Evolutionary conservation across 2,888 invertebrate genomes (phyloP).

Genomic region (Agonopterix arenella): DNA sequence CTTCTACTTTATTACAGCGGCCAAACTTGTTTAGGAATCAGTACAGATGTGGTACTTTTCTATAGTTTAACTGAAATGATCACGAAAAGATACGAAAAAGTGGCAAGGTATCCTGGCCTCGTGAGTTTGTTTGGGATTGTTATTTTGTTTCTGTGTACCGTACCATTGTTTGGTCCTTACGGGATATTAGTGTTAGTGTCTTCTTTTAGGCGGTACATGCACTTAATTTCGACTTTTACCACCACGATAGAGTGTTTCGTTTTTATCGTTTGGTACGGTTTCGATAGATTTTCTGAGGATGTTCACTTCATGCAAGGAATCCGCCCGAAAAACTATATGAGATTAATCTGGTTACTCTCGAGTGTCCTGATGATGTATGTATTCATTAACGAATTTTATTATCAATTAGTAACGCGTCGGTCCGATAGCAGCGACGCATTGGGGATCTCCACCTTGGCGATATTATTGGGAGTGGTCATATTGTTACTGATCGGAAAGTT

Average conservation of each 20-base stretch:
- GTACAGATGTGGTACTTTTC: slow-evolving; percentile 30
- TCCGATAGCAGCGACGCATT: neutral
- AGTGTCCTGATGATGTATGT: slow-evolving; percentile 28
- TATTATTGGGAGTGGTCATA: slow-evolving; percentile 6
- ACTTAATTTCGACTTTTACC: slow-evolving; percentile 29
- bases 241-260: slow-evolving; percentile 38
- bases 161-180: slow-evolving; percentile 37
- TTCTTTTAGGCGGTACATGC: slow-evolving; percentile 23
- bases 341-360: slow-evolving; percentile 38
- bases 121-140: slow-evolving; percentile 23
- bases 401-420: neutral
- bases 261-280: slow-evolving; percentile 56
- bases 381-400: slow-evolving; percentile 25
- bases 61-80: slow-evolving; percentile 37
- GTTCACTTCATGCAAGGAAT: slow-evolving; percentile 67
- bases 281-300: slow-evolving; percentile 56
- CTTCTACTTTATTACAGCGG: slow-evolving; percentile 36
- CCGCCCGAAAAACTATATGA: slow-evolving; percentile 43
- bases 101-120: slow-evolving; percentile 39
- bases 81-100: slow-evolving; percentile 20
- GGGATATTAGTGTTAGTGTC: slow-evolving; percentile 26
- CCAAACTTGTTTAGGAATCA: slow-evolving; percentile 30
- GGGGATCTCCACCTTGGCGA: slow-evolving; percentile 6
- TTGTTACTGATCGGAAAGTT: slow-evolving; percentile 21
- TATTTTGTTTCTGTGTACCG: slow-evolving; percentile 35